Evolutionary conservation across 2,797 vertebrate species (phyloP).

Genomic region (Mallotus villosus): DNA sequence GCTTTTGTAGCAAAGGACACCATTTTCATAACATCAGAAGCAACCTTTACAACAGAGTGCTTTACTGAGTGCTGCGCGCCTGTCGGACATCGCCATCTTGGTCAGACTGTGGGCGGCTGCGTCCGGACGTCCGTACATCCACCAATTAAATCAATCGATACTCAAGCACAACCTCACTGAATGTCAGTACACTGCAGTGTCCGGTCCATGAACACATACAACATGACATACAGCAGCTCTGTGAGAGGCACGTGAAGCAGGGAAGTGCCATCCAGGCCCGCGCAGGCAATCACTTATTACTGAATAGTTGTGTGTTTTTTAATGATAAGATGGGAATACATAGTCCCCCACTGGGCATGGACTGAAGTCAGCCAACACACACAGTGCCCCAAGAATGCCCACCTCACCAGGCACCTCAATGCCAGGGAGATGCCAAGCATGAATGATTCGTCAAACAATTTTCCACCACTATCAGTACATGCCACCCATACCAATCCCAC

Average conservation of each 20-base stretch:
- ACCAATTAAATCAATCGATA: constrained; percentile 12
- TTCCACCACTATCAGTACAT: no score
- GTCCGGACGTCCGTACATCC: constrained; percentile 27
- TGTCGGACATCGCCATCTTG: constrained; percentile 20
- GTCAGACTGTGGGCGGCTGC: constrained; percentile 20
- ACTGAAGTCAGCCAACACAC: no score
- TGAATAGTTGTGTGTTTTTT: no score
- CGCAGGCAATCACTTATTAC: no score
- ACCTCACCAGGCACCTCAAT: not conserved
- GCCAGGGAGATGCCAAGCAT: not conserved
- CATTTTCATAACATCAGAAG: constrained; percentile 49
- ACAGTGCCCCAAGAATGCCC: not conserved
- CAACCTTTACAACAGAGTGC: constrained; percentile 22
- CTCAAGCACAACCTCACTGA: constrained; percentile 32
- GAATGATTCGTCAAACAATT: not conserved
- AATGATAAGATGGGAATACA: no score
- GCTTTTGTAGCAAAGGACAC: constrained; percentile 58
- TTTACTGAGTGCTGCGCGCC: constrained; percentile 39
- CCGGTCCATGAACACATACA: not conserved
- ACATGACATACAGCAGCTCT: no score
- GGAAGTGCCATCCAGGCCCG: no score
- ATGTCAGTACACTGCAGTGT: constrained; percentile 20
- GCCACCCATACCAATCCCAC: not conserved
- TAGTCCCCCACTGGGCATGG: no score
- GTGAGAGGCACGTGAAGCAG: no score